These are phyloP conservation scores for Rhagoletis zephyria DNA, from an alignment of 1,140 invertebrate species.

Conservation along the genomic window DNA sequence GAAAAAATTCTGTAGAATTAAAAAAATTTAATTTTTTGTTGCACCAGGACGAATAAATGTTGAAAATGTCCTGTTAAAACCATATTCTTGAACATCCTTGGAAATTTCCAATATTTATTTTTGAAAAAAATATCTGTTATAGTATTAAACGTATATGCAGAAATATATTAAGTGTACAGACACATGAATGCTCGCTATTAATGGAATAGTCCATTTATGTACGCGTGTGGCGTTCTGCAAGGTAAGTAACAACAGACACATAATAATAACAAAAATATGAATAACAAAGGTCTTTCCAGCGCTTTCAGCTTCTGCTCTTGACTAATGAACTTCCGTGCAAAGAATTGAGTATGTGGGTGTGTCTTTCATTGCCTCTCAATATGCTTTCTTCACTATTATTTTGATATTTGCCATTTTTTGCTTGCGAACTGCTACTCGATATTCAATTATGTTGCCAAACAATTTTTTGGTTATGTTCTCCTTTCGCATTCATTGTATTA, in stretches of 20 bases:
- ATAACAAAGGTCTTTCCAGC: background rate
- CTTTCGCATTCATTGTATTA: background rate
- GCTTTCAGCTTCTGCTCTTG: constrained; percentile 3
- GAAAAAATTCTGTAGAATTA: too few relatives aligned
- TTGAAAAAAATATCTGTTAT: too few relatives aligned
- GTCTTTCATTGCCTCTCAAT: background rate
- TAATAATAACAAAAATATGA: background rate
- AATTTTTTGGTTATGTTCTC: background rate
- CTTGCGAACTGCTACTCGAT: background rate
- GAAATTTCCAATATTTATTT: too few relatives aligned
- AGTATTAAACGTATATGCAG: too few relatives aligned
- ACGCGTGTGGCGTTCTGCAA: background rate
- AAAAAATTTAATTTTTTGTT: too few relatives aligned
- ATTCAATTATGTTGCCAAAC: background rate
- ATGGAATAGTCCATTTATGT: constrained; percentile 25
- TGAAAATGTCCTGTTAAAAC: too few relatives aligned
- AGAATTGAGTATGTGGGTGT: constrained; percentile 12
- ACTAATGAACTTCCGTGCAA: constrained; percentile 36
- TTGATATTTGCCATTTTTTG: constrained; percentile 14
- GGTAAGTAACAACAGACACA: background rate
- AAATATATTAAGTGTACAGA: too few relatives aligned
- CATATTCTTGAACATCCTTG: too few relatives aligned
- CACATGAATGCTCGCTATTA: background rate
- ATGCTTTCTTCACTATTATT: constrained; percentile 17
- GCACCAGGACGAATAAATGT: too few relatives aligned